Percentiles rank a stretch among this genome's conserved stretches.
Evolutionary conservation across 2,888 invertebrate species (phyloP).

Genomic region (Scaptodrosophila latifasciaeformis): DNA sequence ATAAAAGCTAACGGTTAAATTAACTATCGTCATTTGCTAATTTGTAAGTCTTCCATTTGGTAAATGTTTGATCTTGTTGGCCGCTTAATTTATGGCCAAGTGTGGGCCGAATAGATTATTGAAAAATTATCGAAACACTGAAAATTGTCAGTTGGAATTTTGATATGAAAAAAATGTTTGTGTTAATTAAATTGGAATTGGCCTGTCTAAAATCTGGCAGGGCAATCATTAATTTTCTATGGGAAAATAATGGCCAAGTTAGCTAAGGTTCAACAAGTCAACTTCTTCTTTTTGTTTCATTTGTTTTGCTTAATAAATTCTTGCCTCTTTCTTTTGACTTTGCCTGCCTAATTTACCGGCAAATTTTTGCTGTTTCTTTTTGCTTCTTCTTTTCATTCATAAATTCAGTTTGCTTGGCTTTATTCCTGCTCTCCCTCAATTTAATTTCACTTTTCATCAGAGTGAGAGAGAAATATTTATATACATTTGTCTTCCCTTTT

Average conservation of each 20-base stretch:
- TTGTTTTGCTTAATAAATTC: conserved; percentile 36
- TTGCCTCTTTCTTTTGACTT: conserved; percentile 4
- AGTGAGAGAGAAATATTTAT: conserved; percentile 34
- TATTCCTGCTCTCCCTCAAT: conserved; percentile 37
- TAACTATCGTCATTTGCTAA: conserved; percentile 51
- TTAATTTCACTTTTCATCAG: conserved; percentile 64
- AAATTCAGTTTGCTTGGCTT: too few species aligned
- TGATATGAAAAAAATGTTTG: too few species aligned
- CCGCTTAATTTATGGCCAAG: too few species aligned
- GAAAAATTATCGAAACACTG: too few species aligned
- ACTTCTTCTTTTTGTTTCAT: conserved; percentile 11
- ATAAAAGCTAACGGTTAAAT: conserved; percentile 38
- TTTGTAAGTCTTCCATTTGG: conserved; percentile 35
- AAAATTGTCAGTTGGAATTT: too few species aligned
- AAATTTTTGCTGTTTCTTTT: conserved; percentile 10
- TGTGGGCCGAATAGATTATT: too few species aligned
- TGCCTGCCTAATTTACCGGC: conserved; percentile 35
- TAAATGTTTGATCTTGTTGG: conserved; percentile 32
- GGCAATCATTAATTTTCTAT: too few species aligned
- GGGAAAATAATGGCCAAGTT: too few species aligned
- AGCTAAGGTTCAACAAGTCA: too few species aligned
- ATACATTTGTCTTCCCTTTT: conserved; percentile 30
- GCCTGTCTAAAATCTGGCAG: too few species aligned
- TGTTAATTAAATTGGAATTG: too few species aligned
- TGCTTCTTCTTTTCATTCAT: conserved; percentile 16